Percentiles rank a stretch among this genome's conserved stretches.
These are phyloP conservation scores for Cinara cedri DNA, from an alignment of 2,888 invertebrate species.

Conservation along the genomic window DNA sequence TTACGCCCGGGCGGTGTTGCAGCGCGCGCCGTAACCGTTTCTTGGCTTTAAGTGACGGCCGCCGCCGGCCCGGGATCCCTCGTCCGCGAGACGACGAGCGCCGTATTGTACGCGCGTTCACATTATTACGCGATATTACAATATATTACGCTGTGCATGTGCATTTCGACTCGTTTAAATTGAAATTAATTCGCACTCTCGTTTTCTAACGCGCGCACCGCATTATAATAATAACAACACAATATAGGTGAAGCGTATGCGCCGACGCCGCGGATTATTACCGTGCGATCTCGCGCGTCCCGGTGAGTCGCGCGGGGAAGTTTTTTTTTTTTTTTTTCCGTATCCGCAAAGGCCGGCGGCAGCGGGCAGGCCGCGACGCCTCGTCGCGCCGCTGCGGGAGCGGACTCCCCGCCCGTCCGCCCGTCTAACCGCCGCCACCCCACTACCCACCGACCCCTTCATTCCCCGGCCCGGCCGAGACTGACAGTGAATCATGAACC, in stretches of 20 bases:
- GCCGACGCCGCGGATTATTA: slow-evolving; percentile 22
- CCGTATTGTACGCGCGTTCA: neutral
- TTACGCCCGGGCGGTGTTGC: slow-evolving; percentile 15
- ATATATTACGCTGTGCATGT: slow-evolving; percentile 4
- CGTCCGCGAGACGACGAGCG: too few species aligned
- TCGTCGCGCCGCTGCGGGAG: neutral
- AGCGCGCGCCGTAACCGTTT: slow-evolving; percentile 43
- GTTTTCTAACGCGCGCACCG: slow-evolving; percentile 16
- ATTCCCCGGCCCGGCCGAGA: too few species aligned
- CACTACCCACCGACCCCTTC: too few species aligned
- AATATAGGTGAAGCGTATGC: too few species aligned
- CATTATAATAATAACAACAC: too few species aligned
- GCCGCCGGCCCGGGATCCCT: slow-evolving; percentile 41
- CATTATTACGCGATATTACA: neutral
- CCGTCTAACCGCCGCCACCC: too few species aligned
- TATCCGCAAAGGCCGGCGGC: neutral
- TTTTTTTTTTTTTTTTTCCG: slow-evolving; percentile 6
- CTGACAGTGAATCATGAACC: slow-evolving; percentile 56
- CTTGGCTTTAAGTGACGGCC: slow-evolving; percentile 55
- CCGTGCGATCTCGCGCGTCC: slow-evolving; percentile 31
- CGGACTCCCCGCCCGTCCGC: too few species aligned
- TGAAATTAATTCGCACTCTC: slow-evolving; percentile 56
- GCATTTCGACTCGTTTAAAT: slow-evolving; percentile 56
- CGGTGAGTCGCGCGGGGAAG: slow-evolving; percentile 42
- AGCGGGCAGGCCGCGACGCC: neutral